Evolutionary conservation across 2,797 vertebrate species (phyloP).

Genomic region (Peromyscus attwateri): DNA sequence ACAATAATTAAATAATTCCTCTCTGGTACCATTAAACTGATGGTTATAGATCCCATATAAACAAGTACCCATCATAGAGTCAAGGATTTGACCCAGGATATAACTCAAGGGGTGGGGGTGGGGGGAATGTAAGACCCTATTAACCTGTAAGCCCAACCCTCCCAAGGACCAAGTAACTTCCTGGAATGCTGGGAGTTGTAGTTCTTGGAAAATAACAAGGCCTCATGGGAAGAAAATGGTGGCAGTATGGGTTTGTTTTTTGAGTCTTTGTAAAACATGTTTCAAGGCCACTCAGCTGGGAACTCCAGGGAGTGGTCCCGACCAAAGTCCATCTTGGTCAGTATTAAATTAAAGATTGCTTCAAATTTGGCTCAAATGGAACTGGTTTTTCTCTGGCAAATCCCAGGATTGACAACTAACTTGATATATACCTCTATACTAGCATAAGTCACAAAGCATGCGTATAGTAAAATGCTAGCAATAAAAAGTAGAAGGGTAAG

Average conservation of each 20-base stretch:
- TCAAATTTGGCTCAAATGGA: neutral
- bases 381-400: neutral
- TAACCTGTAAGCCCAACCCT: neutral
- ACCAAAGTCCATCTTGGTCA: neutral
- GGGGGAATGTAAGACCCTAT: neutral
- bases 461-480: neutral
- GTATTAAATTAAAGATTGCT: neutral
- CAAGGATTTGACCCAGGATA: neutral
- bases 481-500: neutral
- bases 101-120: neutral
- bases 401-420: neutral
- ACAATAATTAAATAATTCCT: neutral
- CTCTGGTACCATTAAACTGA: neutral
- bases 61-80: neutral
- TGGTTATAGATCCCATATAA: neutral
- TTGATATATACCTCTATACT: neutral
- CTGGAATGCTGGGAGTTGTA: neutral
- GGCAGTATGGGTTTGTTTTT: neutral
- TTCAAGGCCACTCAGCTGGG: neutral
- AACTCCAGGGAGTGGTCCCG: neutral
- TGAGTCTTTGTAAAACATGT: neutral
- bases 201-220: neutral
- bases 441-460: neutral
- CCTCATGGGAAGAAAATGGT: neutral
- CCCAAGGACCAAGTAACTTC: neutral